phyloP scores from a whole-genome alignment of 2,113 vertebrate species.

The Cepphus grylle region DNA sequence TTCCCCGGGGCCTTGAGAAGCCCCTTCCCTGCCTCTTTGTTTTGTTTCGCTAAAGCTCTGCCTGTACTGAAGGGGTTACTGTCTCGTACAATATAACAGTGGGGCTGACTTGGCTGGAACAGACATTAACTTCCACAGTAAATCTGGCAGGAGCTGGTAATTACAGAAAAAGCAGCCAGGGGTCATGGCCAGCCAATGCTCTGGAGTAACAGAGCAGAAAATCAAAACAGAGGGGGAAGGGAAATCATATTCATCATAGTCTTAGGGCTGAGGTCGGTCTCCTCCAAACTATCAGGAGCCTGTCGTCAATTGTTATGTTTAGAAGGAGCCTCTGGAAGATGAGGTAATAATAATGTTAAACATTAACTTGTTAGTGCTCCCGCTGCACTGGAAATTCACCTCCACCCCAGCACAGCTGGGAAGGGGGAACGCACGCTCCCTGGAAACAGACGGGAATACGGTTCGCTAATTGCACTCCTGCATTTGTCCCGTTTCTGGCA shows the following conservation, averaged over 20 bases:
- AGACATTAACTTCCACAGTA: slow-evolving; percentile 74
- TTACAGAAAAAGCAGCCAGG: slow-evolving; percentile 72
- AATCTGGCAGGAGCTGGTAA: slow-evolving; percentile 75
- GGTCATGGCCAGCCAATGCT: slow-evolving; percentile 73
- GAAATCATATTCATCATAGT: slow-evolving; percentile 68
- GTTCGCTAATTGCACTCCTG: slow-evolving; percentile 15
- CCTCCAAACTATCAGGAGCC: slow-evolving; percentile 69
- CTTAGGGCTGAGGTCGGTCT: slow-evolving; percentile 58
- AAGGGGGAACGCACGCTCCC: slow-evolving; percentile 17
- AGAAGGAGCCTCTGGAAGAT: slow-evolving; percentile 71
- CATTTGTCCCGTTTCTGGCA: slow-evolving; percentile 12
- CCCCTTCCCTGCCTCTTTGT: slow-evolving; percentile 7
- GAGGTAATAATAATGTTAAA: slow-evolving; percentile 75
- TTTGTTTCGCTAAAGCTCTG: slow-evolving; percentile 3
- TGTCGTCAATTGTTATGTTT: slow-evolving; percentile 73
- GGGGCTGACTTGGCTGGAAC: slow-evolving; percentile 68
- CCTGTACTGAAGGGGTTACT: slow-evolving; percentile 70
- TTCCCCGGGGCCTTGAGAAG: not conserved
- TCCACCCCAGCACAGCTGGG: slow-evolving; percentile 63
- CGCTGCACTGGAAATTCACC: slow-evolving; percentile 64
- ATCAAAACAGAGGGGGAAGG: slow-evolving; percentile 74
- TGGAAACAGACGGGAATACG: slow-evolving; percentile 7
- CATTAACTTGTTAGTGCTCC: slow-evolving; percentile 71
- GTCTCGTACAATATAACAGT: slow-evolving; percentile 60
- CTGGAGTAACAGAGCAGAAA: slow-evolving; percentile 73